Percentiles rank a stretch among this genome's conserved stretches.
Evolutionary conservation across 2,113 vertebrate species (phyloP).

Genomic region (Sinosuthora webbiana): DNA sequence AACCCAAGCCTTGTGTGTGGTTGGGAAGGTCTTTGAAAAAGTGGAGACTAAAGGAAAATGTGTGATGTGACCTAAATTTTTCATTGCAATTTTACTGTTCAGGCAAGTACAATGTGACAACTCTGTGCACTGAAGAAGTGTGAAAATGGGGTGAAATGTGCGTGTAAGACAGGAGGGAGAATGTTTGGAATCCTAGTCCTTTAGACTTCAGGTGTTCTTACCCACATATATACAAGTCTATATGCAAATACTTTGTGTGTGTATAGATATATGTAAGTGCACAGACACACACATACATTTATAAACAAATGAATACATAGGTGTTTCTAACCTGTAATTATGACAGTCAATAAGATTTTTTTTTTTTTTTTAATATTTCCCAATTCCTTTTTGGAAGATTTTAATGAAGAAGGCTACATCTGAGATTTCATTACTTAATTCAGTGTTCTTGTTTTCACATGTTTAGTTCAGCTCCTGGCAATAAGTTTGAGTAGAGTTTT

Average conservation of each 20-base stretch:
- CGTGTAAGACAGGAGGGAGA: background rate
- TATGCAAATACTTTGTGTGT: background rate
- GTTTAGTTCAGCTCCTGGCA: background rate
- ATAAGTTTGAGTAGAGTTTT: background rate
- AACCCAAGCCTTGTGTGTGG: background rate
- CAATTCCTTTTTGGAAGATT: background rate
- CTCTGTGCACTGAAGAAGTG: background rate
- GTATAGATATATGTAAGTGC: background rate
- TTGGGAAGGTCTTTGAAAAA: background rate
- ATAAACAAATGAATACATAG: background rate
- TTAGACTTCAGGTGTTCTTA: background rate
- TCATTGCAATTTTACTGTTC: background rate
- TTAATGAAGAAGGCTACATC: background rate
- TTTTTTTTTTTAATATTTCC: background rate
- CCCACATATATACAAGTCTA: background rate
- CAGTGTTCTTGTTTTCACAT: background rate
- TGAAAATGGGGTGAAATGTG: background rate
- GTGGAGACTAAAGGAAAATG: background rate
- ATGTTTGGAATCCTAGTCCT: background rate
- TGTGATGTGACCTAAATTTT: background rate
- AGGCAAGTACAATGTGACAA: background rate
- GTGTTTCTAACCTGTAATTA: background rate
- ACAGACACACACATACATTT: background rate
- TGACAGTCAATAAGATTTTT: background rate
- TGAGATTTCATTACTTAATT: background rate